A percentile compares a stretch with the other conserved stretches of the same genome.
Evolutionary conservation across 2,888 invertebrate genomes (phyloP).

Genomic region (Nephrotoma appendiculata): DNA sequence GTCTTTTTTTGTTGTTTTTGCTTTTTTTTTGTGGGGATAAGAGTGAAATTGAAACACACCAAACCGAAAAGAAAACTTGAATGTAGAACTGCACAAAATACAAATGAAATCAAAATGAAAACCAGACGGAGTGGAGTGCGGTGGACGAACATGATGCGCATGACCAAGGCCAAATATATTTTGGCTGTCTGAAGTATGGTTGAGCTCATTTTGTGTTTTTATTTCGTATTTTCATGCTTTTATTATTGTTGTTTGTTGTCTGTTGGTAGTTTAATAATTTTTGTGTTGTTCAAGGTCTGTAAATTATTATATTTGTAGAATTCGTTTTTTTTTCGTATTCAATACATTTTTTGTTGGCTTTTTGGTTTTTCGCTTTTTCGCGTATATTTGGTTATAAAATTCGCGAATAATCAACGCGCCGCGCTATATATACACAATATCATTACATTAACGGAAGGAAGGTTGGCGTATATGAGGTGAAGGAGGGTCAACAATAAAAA

Average conservation of each 20-base stretch:
- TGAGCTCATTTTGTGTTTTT: neutral
- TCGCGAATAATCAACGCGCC: neutral
- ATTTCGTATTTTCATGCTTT: neutral
- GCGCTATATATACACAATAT: neutral
- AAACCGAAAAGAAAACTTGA: neutral
- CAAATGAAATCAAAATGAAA: neutral
- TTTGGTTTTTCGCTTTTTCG: neutral
- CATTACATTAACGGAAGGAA: neutral
- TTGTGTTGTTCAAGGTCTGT: constrained; percentile 6
- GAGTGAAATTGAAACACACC: neutral
- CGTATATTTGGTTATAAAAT: neutral
- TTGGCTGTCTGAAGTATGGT: constrained; percentile 4
- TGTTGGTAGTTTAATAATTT: neutral
- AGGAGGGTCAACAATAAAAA: neutral
- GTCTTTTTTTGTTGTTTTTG: neutral
- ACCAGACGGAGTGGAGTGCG: constrained; percentile 1
- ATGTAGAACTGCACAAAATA: neutral
- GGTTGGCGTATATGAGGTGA: neutral
- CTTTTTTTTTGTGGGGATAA: neutral
- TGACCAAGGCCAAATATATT: constrained; percentile 6
- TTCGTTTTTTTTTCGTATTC: neutral
- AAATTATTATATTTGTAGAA: neutral
- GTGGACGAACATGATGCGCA: constrained; percentile 2
- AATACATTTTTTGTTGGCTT: neutral
- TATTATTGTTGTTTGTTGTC: constrained; percentile 1